Conservation (phyloP, 2,797 vertebrate genomes). For the Rhodeus uyekii region DNA sequence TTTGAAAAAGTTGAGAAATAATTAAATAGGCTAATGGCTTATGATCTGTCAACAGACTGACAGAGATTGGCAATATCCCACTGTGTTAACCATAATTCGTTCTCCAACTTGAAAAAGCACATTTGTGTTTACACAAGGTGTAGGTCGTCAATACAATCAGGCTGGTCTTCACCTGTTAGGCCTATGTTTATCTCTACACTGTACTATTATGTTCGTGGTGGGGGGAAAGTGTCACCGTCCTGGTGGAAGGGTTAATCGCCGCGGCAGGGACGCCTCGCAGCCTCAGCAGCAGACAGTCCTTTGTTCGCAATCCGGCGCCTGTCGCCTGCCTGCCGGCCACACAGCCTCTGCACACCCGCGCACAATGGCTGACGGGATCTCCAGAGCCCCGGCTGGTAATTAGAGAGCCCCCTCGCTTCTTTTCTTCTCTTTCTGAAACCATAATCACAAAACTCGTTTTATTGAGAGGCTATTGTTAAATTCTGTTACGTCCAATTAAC, state of each 20-base stretch:
- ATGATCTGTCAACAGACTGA: background rate
- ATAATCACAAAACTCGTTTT: constrained; percentile 52
- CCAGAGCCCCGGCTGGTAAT: constrained; percentile 52
- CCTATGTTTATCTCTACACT: constrained; percentile 4
- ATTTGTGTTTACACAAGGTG: background rate
- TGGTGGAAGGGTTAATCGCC: constrained; percentile 59
- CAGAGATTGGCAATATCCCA: background rate
- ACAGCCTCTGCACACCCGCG: constrained; percentile 45
- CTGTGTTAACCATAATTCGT: background rate
- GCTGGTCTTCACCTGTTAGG: background rate
- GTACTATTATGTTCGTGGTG: background rate
- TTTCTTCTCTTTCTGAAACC: constrained; percentile 27
- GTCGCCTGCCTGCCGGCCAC: constrained; percentile 54
- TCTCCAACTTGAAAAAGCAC: background rate
- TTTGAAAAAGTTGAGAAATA: background rate
- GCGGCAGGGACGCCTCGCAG: constrained; percentile 52
- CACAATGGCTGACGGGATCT: constrained; percentile 51
- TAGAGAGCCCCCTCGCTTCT: constrained; percentile 44
- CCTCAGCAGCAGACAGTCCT: constrained; percentile 60
- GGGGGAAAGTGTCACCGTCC: constrained; percentile 41
- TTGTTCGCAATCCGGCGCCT: constrained; percentile 65
- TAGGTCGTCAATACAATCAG: background rate
- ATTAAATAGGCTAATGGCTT: background rate
- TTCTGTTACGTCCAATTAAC: constrained; percentile 62
- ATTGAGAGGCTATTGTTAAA: constrained; percentile 56